phyloP scores from a whole-genome alignment of 2,113 vertebrate species.

The Chascanopsetta lugubris region DNA sequence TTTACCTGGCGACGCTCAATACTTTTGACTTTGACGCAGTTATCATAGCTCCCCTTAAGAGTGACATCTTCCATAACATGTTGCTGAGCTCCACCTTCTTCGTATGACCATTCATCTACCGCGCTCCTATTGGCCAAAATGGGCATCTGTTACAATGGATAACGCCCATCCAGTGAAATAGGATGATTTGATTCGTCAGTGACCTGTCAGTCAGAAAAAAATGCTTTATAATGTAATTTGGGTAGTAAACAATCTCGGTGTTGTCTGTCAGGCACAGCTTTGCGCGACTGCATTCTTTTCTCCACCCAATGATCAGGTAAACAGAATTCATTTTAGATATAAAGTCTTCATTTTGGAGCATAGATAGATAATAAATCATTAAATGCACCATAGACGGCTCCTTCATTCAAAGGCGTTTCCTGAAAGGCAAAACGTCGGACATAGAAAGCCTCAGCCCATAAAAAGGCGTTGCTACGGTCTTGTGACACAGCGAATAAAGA shows the following conservation, averaged over 20 bases:
- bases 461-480: constrained; percentile 30
- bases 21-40: constrained; percentile 61
- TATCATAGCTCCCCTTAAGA: constrained; percentile 49
- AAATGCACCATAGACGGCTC: no score
- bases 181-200: constrained; percentile 30
- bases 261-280: neutral
- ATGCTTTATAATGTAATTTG: rapidly evolving
- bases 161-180: neutral
- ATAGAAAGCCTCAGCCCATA: rapidly evolving
- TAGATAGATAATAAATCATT: no score
- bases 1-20: constrained; percentile 67
- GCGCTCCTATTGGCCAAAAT: constrained; percentile 48
- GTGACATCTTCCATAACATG: constrained; percentile 75
- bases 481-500: constrained; percentile 53
- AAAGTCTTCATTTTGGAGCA: no score
- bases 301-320: no score
- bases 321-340: no score
- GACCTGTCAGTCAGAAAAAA: neutral
- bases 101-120: rapidly evolving
- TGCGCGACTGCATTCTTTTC: rapidly evolving
- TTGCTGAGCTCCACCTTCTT: neutral
- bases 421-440: constrained; percentile 15
- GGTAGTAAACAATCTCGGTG: rapidly evolving
- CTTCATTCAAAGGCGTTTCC: neutral
- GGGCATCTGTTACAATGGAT: neutral